Conservation (phyloP, 2,888 invertebrate genomes). For the Trissoscelio sp. region DNA sequence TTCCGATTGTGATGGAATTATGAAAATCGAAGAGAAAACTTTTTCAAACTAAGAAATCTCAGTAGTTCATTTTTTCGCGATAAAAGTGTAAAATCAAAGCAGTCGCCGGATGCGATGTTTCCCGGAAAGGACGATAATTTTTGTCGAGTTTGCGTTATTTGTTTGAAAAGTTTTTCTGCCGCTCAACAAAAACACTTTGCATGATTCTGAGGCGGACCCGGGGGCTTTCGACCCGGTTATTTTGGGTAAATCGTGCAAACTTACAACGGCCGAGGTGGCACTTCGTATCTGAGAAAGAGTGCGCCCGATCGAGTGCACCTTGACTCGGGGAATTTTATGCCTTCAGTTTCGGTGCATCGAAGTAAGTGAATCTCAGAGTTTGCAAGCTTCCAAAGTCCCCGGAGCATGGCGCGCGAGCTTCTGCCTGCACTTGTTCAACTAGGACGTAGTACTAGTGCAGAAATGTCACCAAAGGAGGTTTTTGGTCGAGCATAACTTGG, state of each 20-base stretch:
- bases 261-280: not conserved
- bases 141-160: slow-evolving; percentile 21
- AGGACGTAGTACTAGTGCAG: not conserved
- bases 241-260: slow-evolving; percentile 4
- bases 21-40: too few species aligned
- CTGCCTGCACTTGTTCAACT: slow-evolving; percentile 38
- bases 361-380: slow-evolving; percentile 58
- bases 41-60: too few species aligned
- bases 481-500: slow-evolving; percentile 35
- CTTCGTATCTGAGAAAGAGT: slow-evolving; percentile 1
- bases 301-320: slow-evolving; percentile 24
- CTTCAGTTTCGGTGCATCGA: slow-evolving; percentile 32
- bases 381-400: slow-evolving; percentile 44
- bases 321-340: slow-evolving; percentile 39
- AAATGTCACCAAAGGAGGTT: slow-evolving; percentile 38
- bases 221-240: slow-evolving; percentile 3
- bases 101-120: slow-evolving; percentile 32
- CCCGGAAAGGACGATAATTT: slow-evolving; percentile 49
- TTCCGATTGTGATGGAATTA: too few species aligned
- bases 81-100: slow-evolving; percentile 25
- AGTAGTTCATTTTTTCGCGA: slow-evolving; percentile 1
- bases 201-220: slow-evolving; percentile 17
- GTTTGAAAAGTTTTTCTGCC: slow-evolving; percentile 26
- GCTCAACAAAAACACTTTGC: slow-evolving; percentile 29
- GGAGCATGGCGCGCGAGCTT: slow-evolving; percentile 1